Percentiles rank a stretch among this genome's conserved stretches.
Evolutionary conservation across 2,888 invertebrate genomes (phyloP).

Genomic region (Parnassius smintheus): DNA sequence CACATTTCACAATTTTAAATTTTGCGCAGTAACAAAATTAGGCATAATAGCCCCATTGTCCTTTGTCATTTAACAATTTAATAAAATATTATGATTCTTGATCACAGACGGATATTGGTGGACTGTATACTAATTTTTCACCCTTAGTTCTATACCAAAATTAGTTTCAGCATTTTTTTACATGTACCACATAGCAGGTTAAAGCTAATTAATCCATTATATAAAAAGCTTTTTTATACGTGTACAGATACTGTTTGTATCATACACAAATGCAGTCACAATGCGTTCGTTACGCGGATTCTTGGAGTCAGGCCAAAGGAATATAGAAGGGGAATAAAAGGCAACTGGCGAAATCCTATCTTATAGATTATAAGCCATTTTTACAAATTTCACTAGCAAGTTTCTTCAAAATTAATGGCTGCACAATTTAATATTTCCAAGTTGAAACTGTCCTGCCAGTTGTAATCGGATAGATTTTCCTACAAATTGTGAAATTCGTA

Average conservation of each 20-base stretch:
- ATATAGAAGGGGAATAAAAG: constrained; percentile 7
- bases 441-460: background rate
- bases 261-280: constrained; percentile 13
- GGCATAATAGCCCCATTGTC: too few relatives aligned
- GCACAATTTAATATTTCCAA: constrained; percentile 13
- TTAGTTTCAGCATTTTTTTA: too few relatives aligned
- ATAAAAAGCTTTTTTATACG: too few relatives aligned
- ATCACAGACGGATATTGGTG: too few relatives aligned
- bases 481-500: constrained; percentile 2
- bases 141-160: too few relatives aligned
- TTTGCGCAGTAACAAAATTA: too few relatives aligned
- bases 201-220: too few relatives aligned
- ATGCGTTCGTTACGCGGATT: constrained; percentile 7
- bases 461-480: constrained; percentile 7
- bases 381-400: constrained; percentile 18
- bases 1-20: too few relatives aligned
- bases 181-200: too few relatives aligned
- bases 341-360: constrained; percentile 20
- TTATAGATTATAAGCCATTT: constrained; percentile 19
- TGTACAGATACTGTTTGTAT: background rate
- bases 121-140: too few relatives aligned
- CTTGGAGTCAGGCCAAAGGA: constrained; percentile 22
- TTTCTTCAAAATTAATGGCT: constrained; percentile 20
- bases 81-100: too few relatives aligned
- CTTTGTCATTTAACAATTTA: too few relatives aligned